Evolutionary conservation across 23 tunicate genomes (phyloP), one percentile per base, ranked within the genome.

Genomic region (Corella eumyota): DNA sequence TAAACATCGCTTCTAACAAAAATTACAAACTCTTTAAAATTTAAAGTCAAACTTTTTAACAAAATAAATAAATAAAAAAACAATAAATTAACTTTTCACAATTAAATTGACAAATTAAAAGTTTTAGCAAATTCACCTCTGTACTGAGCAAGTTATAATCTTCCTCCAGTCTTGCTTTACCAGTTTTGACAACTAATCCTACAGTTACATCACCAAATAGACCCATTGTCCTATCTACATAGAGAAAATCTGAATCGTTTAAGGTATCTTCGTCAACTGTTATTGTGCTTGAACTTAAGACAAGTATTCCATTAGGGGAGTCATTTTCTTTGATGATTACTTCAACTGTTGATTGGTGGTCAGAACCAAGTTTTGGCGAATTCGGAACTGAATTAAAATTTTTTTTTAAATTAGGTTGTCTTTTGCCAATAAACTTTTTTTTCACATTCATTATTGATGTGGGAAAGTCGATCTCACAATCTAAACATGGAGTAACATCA

Each of bases 121-220:
- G 27, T 22, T 22, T 25, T 54, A 27, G 6, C 32, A 55, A 40
- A n/a, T 17, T 36, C 26, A 78, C 86, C 75, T 78, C 56, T 9
- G 65, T 33, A 9, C 49, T 30, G 6, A 69, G 23, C 15, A 85
- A 47, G 30, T 64, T 85, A 34, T 58, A 85, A 65, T 85, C 94
- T 47, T 85, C 84, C 23, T 76, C 50, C 1, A 73, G 38, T 34
- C 62, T 62, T 24, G 94, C 94, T 48, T 59, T 24, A 13, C 73
- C 84, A 2, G 68, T 67, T 0, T 36, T 63, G 9, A 68, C 75
- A 1, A 36, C 65, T 17, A 75, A 56, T 0, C 78, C 60, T 0
- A 85, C 78, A 47, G 78, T 69, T 23, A 85, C 77, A 13, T 85
- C 79, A 37, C 94, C 94, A 63, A 85, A 85, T 7, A 40, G 33